These are phyloP conservation scores for Danio rerio DNA, from an alignment of 2,113 vertebrate genomes.

Conservation along the genomic window GRCz12tu NC_133196.1:24338001-24338500, in stretches of 20 bases:
- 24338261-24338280: not conserved
- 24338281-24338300: not conserved
- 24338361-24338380: not conserved
- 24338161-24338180: not conserved
- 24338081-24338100: not conserved
- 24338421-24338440: not conserved
- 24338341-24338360: no score
- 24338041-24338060: not conserved
- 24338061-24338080: not conserved
- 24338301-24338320: no score
- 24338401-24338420: not conserved
- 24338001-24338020: no score
- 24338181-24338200: not conserved
- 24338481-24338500: no score
- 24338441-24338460: not conserved
- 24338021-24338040: no score
- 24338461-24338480: not conserved
- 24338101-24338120: not conserved
- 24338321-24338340: no score
- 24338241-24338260: no score
- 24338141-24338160: slow-evolving; percentile 31
- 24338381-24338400: not conserved
- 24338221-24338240: not conserved
- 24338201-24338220: not conserved
- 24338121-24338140: slow-evolving; percentile 5